Conservation (phyloP, 2,888 invertebrate species). For the Emmelina monodactyla region DNA sequence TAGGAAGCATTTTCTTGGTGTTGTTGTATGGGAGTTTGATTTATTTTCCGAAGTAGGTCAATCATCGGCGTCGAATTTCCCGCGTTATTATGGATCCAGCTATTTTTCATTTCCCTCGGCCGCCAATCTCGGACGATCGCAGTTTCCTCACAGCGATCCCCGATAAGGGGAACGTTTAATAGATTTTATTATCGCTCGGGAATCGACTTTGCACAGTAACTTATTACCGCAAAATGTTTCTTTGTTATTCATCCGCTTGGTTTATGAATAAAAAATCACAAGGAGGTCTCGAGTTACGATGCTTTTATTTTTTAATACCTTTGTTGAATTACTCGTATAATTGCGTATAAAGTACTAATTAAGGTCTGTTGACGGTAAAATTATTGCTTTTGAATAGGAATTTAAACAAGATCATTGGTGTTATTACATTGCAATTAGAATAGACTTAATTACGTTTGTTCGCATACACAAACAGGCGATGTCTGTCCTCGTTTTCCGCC, state of each 20-base stretch:
- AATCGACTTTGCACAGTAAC: conserved; percentile 10
- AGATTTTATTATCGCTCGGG: conserved; percentile 19
- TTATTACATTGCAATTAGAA: no score
- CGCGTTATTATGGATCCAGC: conserved; percentile 31
- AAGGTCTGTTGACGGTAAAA: no score
- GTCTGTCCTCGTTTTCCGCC: no score
- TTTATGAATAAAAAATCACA: no score
- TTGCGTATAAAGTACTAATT: no score
- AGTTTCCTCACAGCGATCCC: conserved; percentile 21
- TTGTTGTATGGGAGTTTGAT: conserved; percentile 22
- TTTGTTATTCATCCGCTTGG: not conserved
- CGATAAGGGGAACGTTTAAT: conserved; percentile 21
- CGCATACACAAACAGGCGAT: no score
- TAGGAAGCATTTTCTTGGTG: not conserved
- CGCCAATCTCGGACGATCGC: conserved; percentile 26
- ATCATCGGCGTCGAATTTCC: conserved; percentile 26
- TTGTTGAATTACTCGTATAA: no score
- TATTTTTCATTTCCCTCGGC: conserved; percentile 33
- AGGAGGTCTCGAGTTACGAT: no score
- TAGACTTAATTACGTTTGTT: no score
- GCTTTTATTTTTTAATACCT: no score
- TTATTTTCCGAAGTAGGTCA: conserved; percentile 32
- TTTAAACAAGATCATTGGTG: no score
- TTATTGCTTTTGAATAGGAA: no score
- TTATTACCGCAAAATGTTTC: conserved; percentile 4